Percentiles rank a stretch among this genome's conserved stretches.
phyloP scores from a whole-genome alignment of 2,797 vertebrate genomes.

The Melanotaenia nigrans region DNA sequence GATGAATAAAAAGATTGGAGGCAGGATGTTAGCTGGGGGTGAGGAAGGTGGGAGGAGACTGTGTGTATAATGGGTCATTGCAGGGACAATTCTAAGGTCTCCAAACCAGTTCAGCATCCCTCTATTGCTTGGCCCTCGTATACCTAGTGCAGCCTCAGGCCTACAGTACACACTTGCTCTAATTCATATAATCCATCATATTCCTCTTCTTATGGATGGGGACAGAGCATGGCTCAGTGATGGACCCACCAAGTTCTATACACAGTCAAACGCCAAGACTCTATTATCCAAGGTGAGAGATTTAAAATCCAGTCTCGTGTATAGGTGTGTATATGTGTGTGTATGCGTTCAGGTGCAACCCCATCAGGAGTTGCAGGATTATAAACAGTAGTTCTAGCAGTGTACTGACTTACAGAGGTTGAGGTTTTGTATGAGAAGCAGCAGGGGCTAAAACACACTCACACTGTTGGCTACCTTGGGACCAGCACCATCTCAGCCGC shows the following conservation, averaged over 20 bases:
- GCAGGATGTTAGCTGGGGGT: constrained; percentile 46
- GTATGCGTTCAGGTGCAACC: constrained; percentile 45
- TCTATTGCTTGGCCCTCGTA: constrained; percentile 54
- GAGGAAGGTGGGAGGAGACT: constrained; percentile 47
- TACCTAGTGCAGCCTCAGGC: constrained; percentile 65
- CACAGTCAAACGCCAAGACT: constrained; percentile 43
- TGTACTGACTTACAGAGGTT: constrained; percentile 65
- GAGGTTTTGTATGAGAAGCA: constrained; percentile 75
- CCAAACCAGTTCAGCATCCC: constrained; percentile 58
- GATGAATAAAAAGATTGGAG: constrained; percentile 55
- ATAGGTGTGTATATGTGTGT: constrained; percentile 32
- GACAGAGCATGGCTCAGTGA: constrained; percentile 52
- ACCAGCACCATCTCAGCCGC: constrained; percentile 57
- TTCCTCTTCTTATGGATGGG: constrained; percentile 65
- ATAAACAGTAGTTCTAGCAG: constrained; percentile 67
- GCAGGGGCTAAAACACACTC: constrained; percentile 73
- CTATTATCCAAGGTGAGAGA: constrained; percentile 67
- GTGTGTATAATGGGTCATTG: constrained; percentile 69
- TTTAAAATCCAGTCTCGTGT: constrained; percentile 57
- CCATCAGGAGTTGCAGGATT: constrained; percentile 63
- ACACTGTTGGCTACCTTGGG: constrained; percentile 71
- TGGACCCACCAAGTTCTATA: constrained; percentile 56
- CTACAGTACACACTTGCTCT: constrained; percentile 65
- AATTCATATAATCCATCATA: constrained; percentile 81
- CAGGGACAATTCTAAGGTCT: constrained; percentile 69